phyloP scores from a whole-genome alignment of 2,888 invertebrate genomes.

The Smittia aterrima region DNA sequence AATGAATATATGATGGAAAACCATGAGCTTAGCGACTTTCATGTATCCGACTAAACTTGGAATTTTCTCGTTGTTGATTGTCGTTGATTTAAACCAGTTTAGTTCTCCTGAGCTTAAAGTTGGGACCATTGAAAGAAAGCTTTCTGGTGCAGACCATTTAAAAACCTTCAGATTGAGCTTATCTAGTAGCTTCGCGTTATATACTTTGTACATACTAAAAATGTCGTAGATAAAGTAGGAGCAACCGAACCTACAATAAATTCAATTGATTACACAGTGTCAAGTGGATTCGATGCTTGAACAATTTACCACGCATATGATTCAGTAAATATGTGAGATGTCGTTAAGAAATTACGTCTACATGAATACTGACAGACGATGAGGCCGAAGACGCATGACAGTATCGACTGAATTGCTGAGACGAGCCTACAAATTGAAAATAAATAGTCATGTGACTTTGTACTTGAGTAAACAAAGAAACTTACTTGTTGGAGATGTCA shows the following conservation, averaged over 20 bases:
- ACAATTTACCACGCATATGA: conserved; percentile 29
- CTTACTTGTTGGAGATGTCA: conserved; percentile 36
- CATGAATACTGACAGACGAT: conserved; percentile 32
- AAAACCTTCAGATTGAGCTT: conserved; percentile 29
- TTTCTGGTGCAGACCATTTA: background rate
- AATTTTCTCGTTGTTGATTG: conserved; percentile 20
- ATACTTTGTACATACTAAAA: conserved; percentile 28
- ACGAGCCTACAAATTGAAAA: conserved; percentile 19
- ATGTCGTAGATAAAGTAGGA: conserved; percentile 38
- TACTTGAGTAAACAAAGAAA: background rate
- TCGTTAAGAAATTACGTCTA: conserved; percentile 29
- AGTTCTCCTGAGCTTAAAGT: conserved; percentile 8
- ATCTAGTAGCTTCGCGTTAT: conserved; percentile 22
- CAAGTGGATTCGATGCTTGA: background rate
- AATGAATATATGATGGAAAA: conserved; percentile 40
- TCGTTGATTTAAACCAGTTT: background rate
- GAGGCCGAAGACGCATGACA: conserved; percentile 26
- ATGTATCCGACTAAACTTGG: conserved; percentile 26
- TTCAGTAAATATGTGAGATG: conserved; percentile 32
- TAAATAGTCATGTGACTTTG: background rate
- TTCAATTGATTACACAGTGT: background rate
- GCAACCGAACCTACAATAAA: conserved; percentile 7
- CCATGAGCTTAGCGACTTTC: conserved; percentile 13
- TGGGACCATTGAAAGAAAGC: conserved; percentile 17
- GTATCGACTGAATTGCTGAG: conserved; percentile 28